Conservation (phyloP, 2,797 vertebrate genomes). For the Labeo calbasu region DNA sequence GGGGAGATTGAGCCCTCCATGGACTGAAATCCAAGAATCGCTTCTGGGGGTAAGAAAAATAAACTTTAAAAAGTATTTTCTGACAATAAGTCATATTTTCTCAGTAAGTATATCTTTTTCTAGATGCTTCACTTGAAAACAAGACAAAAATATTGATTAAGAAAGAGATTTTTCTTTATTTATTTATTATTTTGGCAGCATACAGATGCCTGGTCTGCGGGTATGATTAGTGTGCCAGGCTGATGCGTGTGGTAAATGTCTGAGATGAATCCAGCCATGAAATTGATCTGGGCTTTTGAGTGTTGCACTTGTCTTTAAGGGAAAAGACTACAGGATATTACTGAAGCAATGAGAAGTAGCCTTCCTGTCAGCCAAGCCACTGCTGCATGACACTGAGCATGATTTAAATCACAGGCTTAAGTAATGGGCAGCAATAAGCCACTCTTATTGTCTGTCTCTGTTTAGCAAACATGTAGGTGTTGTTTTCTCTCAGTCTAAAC, state of each 20-base stretch:
- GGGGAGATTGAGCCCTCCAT: neutral
- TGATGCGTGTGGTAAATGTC: slow-evolving; percentile 61
- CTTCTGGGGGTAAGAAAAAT: neutral
- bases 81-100: neutral
- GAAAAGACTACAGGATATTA: slow-evolving; percentile 71
- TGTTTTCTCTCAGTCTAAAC: slow-evolving; percentile 59
- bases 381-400: slow-evolving; percentile 61
- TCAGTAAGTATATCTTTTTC: neutral
- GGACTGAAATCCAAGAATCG: neutral
- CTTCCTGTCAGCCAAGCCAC: slow-evolving; percentile 65
- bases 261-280: slow-evolving; percentile 74
- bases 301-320: slow-evolving; percentile 63
- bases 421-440: slow-evolving; percentile 58
- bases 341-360: slow-evolving; percentile 72
- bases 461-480: slow-evolving; percentile 63
- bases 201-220: slow-evolving; percentile 6
- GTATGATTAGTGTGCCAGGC: slow-evolving; percentile 54
- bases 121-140: neutral
- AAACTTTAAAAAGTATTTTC: neutral
- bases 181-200: neutral
- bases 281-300: slow-evolving; percentile 70
- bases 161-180: neutral
- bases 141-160: slow-evolving; percentile 4
- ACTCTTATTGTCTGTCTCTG: slow-evolving; percentile 42
- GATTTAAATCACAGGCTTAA: slow-evolving; percentile 66